phyloP scores from a whole-genome alignment of 2,888 invertebrate genomes.

The Chaitophorus viminalis region DNA sequence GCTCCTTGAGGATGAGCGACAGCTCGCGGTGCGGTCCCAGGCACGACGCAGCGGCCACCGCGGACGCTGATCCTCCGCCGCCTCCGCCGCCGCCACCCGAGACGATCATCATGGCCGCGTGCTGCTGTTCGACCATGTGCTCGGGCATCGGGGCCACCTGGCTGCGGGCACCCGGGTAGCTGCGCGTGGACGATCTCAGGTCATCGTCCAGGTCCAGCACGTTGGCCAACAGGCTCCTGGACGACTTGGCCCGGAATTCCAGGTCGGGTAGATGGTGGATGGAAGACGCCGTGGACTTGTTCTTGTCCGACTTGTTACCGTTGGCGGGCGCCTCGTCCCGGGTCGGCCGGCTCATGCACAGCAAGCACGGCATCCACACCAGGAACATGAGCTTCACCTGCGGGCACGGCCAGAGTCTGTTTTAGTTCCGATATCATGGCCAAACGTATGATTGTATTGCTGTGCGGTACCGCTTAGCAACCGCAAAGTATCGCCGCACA shows the following conservation, averaged over 20 bases:
- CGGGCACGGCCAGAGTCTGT: not conserved
- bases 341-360: slow-evolving; percentile 88
- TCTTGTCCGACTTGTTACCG: slow-evolving; percentile 70
- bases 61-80: slow-evolving; percentile 73
- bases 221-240: slow-evolving; percentile 94
- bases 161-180: slow-evolving; percentile 64
- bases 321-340: slow-evolving; percentile 69
- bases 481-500: no score
- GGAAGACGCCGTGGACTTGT: slow-evolving; percentile 70
- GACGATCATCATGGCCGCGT: slow-evolving; percentile 67
- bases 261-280: slow-evolving; percentile 79
- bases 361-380: slow-evolving; percentile 96
- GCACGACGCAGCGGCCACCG: slow-evolving; percentile 80
- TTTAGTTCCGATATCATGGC: not conserved
- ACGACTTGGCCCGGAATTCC: slow-evolving; percentile 90
- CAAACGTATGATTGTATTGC: no score
- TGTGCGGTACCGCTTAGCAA: no score
- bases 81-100: slow-evolving; percentile 69
- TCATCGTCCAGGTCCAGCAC: slow-evolving; percentile 98
- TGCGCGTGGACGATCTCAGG: slow-evolving; percentile 72
- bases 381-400: slow-evolving; percentile 92
- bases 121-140: slow-evolving; percentile 63
- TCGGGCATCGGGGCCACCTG: slow-evolving; percentile 67
- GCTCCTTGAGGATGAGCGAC: slow-evolving; percentile 93
- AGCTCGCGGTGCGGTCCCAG: slow-evolving; percentile 94